Conservation (phyloP, 2,888 invertebrate species). For the Lampropteryx suffumata region DNA sequence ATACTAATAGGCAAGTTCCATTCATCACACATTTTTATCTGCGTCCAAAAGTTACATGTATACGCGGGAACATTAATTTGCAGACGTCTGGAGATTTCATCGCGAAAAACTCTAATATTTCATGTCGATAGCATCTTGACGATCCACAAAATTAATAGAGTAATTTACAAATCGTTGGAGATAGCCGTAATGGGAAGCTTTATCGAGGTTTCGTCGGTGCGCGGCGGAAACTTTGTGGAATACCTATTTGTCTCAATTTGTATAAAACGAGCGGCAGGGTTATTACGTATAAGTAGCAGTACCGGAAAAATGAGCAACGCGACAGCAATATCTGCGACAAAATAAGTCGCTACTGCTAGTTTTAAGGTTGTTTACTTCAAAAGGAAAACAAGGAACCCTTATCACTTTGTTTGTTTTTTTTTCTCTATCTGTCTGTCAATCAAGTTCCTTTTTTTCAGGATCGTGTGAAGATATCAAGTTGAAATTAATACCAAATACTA, state of each 20-base stretch:
- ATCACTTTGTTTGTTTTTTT: too few relatives aligned
- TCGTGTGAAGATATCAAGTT: too few relatives aligned
- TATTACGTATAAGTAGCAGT: too few relatives aligned
- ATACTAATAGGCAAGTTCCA: not conserved
- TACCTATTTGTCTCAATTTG: slow-evolving; percentile 31
- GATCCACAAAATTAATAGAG: slow-evolving; percentile 53
- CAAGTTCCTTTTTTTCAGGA: too few relatives aligned
- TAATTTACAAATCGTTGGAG: slow-evolving; percentile 58
- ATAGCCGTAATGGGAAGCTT: slow-evolving; percentile 31
- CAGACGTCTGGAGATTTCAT: slow-evolving; percentile 17
- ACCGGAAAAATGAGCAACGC: too few relatives aligned
- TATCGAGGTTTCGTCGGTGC: slow-evolving; percentile 26
- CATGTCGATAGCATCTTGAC: slow-evolving; percentile 50
- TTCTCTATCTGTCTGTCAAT: too few relatives aligned
- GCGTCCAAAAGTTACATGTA: not conserved
- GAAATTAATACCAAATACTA: too few relatives aligned
- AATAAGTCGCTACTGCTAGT: too few relatives aligned
- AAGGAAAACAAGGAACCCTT: too few relatives aligned
- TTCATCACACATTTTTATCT: slow-evolving; percentile 13
- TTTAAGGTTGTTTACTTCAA: too few relatives aligned
- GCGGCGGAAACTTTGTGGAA: slow-evolving; percentile 17
- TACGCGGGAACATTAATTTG: slow-evolving; percentile 16
- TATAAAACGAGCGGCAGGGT: too few relatives aligned
- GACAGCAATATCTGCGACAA: too few relatives aligned
- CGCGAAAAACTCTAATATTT: slow-evolving; percentile 44